Evolutionary conservation across 2,888 invertebrate genomes (phyloP), one percentile per base, ranked within the genome.

Genomic region (Andrena bicolor): DNA sequence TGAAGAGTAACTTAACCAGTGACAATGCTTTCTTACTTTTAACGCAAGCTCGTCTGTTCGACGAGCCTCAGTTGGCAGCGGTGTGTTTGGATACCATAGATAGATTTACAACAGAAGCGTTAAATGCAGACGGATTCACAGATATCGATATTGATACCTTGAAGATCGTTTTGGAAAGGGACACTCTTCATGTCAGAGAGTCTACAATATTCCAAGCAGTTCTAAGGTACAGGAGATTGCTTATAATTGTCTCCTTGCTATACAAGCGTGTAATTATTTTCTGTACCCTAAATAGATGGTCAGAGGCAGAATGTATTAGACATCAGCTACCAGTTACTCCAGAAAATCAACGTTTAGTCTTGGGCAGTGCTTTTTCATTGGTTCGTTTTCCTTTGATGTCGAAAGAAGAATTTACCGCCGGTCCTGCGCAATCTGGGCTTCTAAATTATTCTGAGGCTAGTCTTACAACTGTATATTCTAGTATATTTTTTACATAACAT

Each of bases 351-450:
- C 94, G 97, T 82, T 93, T 94, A 78, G 96, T 97, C 0, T 94
- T 98, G 0, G 97, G 97, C 0, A 92, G 95, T 69, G 96, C 97
- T 0, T 95, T 98, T 86, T 95, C 96, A 51, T 95, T 97, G 0
- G 96, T 98, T 72, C 94, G 98, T 32, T 98, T 97, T 92, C 97
- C 98, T 0, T 94, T 97, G 28, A 98, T 98, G 97, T 96, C 97
- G 0, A 96, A 97, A 0, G 97, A 98, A 92, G 98, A 98, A 93
- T 98, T 98, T 93, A 97, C 97, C 0, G 95, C 96, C 93, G 97
- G 96, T 0, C 96, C 96, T 0, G 97, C 97, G 0, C 96, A 97
- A 90, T 96, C 97, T 86, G 96, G 97, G 0, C 94, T 98, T 35
- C 94, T 98, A 0, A 96, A 96, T 65, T 97, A 97, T 91, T 94